Base-by-base conservation (phyloP, 2,888 invertebrate species). In the Euclidia mi region DNA sequence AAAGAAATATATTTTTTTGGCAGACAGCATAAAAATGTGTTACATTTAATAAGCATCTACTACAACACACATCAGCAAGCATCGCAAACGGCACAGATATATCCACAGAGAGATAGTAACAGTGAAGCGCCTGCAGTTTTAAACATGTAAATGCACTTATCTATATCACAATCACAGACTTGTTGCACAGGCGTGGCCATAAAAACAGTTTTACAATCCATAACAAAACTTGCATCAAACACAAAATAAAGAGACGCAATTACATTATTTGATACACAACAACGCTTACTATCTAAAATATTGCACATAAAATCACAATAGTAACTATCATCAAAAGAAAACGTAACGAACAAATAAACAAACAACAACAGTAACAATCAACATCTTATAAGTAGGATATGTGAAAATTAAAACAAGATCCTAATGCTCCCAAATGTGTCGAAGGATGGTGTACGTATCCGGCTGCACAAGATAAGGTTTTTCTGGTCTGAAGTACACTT, bases 341-440 rank as follows among this genome's bases (percentile, higher is more conserved):
- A 12, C 11, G 11, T 14, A 14, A 35, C 12, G 14, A 35, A n/a
- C 14, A 48, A 38, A 47, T 51, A 68, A 35, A n/a, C 14, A 48
- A 38, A 47, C 53, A 68, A 74, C 46, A 71, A 25, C 20, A 25
- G 7, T 25, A 25, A 25, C 20, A 25, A 25, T 25, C 12, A 37
- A 40, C n/a, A 31, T 12, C 32, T 12, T 49, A 51, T 52, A 45
- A 25, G 31, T 25, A 28, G 9, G n/a, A 37, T 41, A 40, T 11
- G n/a, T n/a, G n/a, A n/a, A n/a, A n/a, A 40, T 18, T 28, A 12
- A 9, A 1, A 15, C 9, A 14, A 14, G 28, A 37, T 9, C 14
- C 12, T 50, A 86, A 61, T 88, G 79, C 59, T 87, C 80, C 90
- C 89, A 89, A 41, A 84, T 63, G 43, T 86, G 90, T 49, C 85